Evolutionary conservation across 2,113 vertebrate species (phyloP), one percentile per base, ranked within the genome.

Genomic region (Esox niger): DNA sequence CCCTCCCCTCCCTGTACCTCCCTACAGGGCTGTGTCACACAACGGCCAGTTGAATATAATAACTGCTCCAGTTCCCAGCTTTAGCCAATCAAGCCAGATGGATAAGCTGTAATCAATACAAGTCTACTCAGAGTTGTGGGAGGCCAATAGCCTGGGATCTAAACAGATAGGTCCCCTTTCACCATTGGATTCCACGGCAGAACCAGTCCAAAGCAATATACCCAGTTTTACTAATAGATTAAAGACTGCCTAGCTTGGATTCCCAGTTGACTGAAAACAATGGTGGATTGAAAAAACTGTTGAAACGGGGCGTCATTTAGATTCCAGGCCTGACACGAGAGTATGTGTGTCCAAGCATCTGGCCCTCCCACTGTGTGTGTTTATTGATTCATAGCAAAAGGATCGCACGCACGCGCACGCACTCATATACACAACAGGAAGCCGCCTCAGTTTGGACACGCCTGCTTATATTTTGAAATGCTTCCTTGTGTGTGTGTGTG

Each of bases 141-240:
- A n/a, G n/a, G n/a, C n/a, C n/a, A n/a, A n/a, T n/a, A n/a, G n/a
- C n/a, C n/a, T n/a, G n/a, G n/a, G n/a, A n/a, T n/a, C n/a, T n/a
- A n/a, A n/a, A n/a, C n/a, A n/a, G n/a, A n/a, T n/a, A n/a, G n/a
- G 76, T 64, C 30, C 43, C 6, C 43, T 74, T 69, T 61, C 30
- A 15, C 76, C 15, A 66, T 69, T 62, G 73, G 77, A 78, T 79
- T 66, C 79, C 75, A 81, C 84, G n/a, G n/a, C n/a, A n/a, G n/a
- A n/a, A n/a, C n/a, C n/a, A n/a, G n/a, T n/a, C n/a, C n/a, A n/a
- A n/a, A n/a, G n/a, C n/a, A n/a, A n/a, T n/a, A n/a, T n/a, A n/a
- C n/a, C n/a, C n/a, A n/a, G n/a, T n/a, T n/a, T n/a, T n/a, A n/a
- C n/a, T n/a, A n/a, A n/a, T n/a, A n/a, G n/a, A n/a, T n/a, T n/a